Evolutionary conservation across 2,797 vertebrate species (phyloP).

Genomic region (Rachycentron canadum): DNA sequence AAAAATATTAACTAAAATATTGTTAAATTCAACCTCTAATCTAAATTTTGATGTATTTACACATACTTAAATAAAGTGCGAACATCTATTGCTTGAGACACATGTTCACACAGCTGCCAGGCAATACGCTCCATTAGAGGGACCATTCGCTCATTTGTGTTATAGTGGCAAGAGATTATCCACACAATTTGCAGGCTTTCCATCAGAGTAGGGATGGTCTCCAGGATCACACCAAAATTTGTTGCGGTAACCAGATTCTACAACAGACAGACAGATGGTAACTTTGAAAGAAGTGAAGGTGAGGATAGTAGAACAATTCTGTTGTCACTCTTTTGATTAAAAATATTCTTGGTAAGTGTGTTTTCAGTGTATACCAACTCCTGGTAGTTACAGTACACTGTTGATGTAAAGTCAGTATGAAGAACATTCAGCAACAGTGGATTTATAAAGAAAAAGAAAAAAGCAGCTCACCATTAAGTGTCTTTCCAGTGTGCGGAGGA

Average conservation of each 20-base stretch:
- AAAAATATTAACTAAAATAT: background rate
- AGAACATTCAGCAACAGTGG: slow-evolving; percentile 3
- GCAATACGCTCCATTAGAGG: slow-evolving; percentile 93
- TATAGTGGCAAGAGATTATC: slow-evolving; percentile 93
- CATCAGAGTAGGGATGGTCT: slow-evolving; percentile 91
- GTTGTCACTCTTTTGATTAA: background rate
- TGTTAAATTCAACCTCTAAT: background rate
- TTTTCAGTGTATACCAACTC: background rate
- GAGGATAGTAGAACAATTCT: background rate
- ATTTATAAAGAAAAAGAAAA: background rate
- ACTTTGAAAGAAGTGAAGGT: background rate
- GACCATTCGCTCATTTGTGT: slow-evolving; percentile 90
- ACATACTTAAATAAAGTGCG: slow-evolving; percentile 89
- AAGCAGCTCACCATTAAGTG: slow-evolving; percentile 90
- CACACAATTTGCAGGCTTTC: slow-evolving; percentile 90
- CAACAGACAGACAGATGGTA: slow-evolving; percentile 31
- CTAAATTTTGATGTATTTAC: slow-evolving; percentile 29
- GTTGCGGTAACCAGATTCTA: slow-evolving; percentile 89
- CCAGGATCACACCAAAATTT: slow-evolving; percentile 84
- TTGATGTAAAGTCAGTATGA: background rate
- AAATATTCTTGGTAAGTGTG: background rate
- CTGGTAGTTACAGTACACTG: background rate
- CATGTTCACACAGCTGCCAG: slow-evolving; percentile 91
- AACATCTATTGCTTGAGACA: slow-evolving; percentile 85
- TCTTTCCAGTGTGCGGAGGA: slow-evolving; percentile 90